Conservation (phyloP, 2,113 vertebrate species). For the Sitta europaea region DNA sequence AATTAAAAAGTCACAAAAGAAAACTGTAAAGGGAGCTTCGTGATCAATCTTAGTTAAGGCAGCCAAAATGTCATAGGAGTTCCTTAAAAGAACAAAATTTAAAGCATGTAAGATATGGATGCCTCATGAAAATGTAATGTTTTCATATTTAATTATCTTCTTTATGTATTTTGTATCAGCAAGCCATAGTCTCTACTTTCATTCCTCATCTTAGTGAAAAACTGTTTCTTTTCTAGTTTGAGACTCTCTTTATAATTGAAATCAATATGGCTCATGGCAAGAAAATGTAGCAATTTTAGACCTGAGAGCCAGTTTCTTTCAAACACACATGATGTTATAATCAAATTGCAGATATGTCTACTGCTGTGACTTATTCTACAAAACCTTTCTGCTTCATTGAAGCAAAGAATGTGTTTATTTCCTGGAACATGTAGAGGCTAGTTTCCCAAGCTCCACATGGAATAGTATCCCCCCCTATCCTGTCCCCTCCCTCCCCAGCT, state of each 20-base stretch:
- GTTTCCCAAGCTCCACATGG: not conserved
- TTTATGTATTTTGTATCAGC: not conserved
- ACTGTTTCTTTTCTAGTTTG: not conserved
- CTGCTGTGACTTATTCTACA: not conserved
- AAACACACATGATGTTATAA: not conserved
- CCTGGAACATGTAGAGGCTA: not conserved
- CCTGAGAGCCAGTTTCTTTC: not conserved
- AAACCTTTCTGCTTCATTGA: slow-evolving; percentile 46
- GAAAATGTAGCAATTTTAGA: not conserved
- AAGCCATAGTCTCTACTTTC: not conserved
- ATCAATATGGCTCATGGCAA: not conserved
- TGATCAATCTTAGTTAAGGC: not conserved
- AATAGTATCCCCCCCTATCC: not conserved
- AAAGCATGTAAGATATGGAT: not conserved
- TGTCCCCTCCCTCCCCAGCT: not conserved
- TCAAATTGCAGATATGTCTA: not conserved
- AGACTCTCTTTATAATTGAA: not conserved
- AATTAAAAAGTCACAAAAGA: not conserved
- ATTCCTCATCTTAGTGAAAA: not conserved
- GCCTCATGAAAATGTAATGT: not conserved
- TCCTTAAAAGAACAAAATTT: not conserved
- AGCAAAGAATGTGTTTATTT: slow-evolving; percentile 43
- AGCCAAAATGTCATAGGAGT: not conserved
- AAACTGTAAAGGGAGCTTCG: not conserved
- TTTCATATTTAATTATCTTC: not conserved